A percentile compares a stretch with the other conserved stretches of the same genome.
phyloP scores from a whole-genome alignment of 2,888 invertebrate genomes.

The Leistus spinibarbis region DNA sequence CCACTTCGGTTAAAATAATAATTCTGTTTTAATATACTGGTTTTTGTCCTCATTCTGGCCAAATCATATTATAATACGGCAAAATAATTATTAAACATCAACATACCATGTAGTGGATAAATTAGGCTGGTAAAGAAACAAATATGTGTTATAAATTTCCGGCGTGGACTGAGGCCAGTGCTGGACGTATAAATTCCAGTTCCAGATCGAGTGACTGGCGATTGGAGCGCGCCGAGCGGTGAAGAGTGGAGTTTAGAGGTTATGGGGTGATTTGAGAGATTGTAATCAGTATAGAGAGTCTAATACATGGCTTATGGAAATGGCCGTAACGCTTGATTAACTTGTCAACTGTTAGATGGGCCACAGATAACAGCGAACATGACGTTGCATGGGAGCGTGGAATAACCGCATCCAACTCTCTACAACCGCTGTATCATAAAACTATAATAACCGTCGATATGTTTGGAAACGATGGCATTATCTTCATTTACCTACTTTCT shows the following conservation, averaged over 20 bases:
- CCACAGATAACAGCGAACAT: slow-evolving; percentile 33
- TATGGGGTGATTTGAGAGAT: slow-evolving; percentile 37
- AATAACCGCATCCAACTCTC: background rate
- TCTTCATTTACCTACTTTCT: no score
- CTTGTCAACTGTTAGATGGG: slow-evolving; percentile 37
- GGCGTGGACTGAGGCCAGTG: background rate
- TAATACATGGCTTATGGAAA: slow-evolving; percentile 40
- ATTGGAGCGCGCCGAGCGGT: slow-evolving; percentile 16
- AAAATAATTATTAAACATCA: no score
- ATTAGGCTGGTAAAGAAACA: no score
- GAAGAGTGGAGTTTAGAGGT: slow-evolving; percentile 27
- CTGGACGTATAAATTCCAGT: slow-evolving; percentile 24
- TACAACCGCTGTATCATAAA: background rate
- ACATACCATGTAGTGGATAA: no score
- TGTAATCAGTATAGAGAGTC: slow-evolving; percentile 33
- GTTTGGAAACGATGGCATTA: no score
- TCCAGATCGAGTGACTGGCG: slow-evolving; percentile 19
- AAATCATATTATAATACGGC: no score
- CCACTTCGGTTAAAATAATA: no score
- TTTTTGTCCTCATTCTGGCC: no score
- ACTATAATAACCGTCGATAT: no score
- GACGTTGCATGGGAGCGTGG: slow-evolving; percentile 38
- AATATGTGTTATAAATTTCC: background rate
- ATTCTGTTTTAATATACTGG: no score
- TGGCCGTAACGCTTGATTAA: slow-evolving; percentile 40